These are phyloP conservation scores for Drosophila malerkotliana DNA, from an alignment of 1,140 invertebrate genomes.

Conservation along the genomic window DNA sequence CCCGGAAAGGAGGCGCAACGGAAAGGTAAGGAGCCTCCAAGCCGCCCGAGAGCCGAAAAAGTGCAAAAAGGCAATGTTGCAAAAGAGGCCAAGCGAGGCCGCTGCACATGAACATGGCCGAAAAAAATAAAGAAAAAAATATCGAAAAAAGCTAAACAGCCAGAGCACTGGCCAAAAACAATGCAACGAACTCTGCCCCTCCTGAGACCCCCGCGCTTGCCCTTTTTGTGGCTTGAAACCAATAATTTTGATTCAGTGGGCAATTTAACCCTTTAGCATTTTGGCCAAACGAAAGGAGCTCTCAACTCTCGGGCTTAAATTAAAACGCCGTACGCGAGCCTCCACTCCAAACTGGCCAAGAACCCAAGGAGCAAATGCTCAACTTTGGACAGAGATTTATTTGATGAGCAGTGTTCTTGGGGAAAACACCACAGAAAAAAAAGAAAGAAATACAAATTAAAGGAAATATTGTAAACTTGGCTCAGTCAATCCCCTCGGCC, in stretches of 20 bases:
- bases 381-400: slow-evolving; percentile 76
- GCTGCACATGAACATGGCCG: slow-evolving; percentile 55
- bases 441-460: slow-evolving; percentile 28
- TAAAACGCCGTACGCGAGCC: slow-evolving; percentile 68
- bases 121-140: slow-evolving; percentile 13
- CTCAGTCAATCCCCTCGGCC: slow-evolving; percentile 23
- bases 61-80: slow-evolving; percentile 63
- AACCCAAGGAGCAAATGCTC: slow-evolving; percentile 51
- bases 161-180: slow-evolving; percentile 62
- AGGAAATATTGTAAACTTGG: slow-evolving; percentile 57
- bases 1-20: slow-evolving; percentile 24
- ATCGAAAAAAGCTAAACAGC: slow-evolving; percentile 12
- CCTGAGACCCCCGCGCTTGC: slow-evolving; percentile 4
- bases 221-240: slow-evolving; percentile 68
- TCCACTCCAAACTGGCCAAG: slow-evolving; percentile 28
- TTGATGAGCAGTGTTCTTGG: slow-evolving; percentile 64
- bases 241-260: slow-evolving; percentile 84
- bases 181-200: slow-evolving; percentile 59
- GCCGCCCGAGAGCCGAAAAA: slow-evolving; percentile 62
- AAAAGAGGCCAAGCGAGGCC: slow-evolving; percentile 58
- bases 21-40: slow-evolving; percentile 28
- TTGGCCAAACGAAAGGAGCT: slow-evolving; percentile 78
- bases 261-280: slow-evolving; percentile 84
- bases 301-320: slow-evolving; percentile 72
- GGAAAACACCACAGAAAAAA: slow-evolving; percentile 25